These are phyloP conservation scores for Leptinotarsa juncta DNA, from an alignment of 2,888 invertebrate species.

Conservation along the genomic window DNA sequence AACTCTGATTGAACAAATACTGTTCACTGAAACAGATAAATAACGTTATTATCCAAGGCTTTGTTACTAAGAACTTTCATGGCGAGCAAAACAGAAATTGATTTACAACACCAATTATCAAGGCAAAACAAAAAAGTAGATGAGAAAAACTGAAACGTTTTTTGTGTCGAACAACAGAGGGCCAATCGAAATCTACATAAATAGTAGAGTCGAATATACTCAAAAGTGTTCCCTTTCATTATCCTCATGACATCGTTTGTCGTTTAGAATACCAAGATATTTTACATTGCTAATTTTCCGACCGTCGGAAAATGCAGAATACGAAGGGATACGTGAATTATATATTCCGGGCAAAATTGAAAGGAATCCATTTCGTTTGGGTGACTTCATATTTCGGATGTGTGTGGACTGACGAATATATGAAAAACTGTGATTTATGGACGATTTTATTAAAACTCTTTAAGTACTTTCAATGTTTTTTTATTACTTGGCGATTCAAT, in stretches of 20 bases:
- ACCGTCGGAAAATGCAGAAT: slow-evolving; percentile 1
- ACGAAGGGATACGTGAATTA: neutral
- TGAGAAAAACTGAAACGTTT: slow-evolving; percentile 25
- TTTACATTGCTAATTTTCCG: slow-evolving; percentile 39
- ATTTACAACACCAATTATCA: neutral
- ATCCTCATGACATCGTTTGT: slow-evolving; percentile 33
- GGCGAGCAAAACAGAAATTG: neutral
- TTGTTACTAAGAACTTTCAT: neutral
- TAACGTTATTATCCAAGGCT: neutral
- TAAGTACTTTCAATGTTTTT: no score
- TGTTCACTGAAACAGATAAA: neutral
- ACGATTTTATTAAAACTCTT: no score
- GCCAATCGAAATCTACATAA: slow-evolving; percentile 36
- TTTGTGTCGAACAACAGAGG: slow-evolving; percentile 22
- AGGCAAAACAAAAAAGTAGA: slow-evolving; percentile 10
- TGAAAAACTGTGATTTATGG: no score
- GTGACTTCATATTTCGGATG: neutral
- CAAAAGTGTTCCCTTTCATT: slow-evolving; percentile 31
- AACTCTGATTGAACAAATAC: neutral
- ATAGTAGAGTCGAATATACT: slow-evolving; percentile 25
- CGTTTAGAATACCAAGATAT: slow-evolving; percentile 26
- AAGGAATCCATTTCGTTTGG: neutral
- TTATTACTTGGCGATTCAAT: no score
- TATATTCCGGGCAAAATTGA: neutral
- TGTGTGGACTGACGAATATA: neutral